Conservation (phyloP, 2,797 vertebrate genomes). For the Buphagus erythrorhynchus region DNA sequence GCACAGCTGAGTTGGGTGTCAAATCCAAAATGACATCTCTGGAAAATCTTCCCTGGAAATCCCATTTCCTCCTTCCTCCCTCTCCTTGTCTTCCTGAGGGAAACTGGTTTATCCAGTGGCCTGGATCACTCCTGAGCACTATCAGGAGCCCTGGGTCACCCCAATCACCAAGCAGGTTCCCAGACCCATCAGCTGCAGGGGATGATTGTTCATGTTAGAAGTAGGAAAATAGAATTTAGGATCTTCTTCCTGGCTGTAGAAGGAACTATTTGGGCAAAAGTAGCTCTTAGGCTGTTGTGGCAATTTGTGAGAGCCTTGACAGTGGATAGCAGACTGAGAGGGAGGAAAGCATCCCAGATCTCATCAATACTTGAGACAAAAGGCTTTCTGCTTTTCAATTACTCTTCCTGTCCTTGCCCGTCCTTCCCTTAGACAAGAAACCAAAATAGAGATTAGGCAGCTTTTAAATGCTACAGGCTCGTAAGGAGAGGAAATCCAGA, state of each 20-base stretch:
- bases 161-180: neutral
- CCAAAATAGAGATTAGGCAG: constrained; percentile 25
- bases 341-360: constrained; percentile 3
- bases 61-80: rapidly evolving
- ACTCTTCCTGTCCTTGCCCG: constrained; percentile 27
- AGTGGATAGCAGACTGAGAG: neutral
- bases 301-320: neutral
- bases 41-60: neutral
- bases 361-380: constrained; percentile 25
- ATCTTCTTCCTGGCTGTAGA: neutral
- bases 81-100: neutral
- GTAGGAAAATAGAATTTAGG: neutral
- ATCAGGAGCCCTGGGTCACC: rapidly evolving
- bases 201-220: rapidly evolving
- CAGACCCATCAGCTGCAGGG: rapidly evolving
- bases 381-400: constrained; percentile 26
- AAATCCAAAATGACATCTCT: neutral
- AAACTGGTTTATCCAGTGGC: neutral
- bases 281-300: neutral
- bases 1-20: rapidly evolving
- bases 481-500: neutral
- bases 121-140: neutral
- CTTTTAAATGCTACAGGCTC: constrained; percentile 62
- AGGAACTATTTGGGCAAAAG: neutral
- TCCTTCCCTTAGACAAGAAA: constrained; percentile 34